Evolutionary conservation across 2,888 invertebrate genomes (phyloP).

Genomic region (Hermodice carunculata): DNA sequence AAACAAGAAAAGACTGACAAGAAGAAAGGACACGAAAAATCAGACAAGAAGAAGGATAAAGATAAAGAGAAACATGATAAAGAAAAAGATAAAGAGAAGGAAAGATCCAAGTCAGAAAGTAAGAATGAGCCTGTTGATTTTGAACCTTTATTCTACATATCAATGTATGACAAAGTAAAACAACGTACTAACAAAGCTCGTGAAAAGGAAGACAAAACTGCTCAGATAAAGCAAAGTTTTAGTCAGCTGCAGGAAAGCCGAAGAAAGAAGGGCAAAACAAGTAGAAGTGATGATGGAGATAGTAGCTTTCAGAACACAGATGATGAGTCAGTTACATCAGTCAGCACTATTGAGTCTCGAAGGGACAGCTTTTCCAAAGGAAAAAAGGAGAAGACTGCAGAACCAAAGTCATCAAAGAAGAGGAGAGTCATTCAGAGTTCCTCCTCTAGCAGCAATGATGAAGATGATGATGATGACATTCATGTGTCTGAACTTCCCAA

Average conservation of each 20-base stretch:
- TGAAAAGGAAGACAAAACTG: constrained; percentile 4
- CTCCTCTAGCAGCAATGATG: constrained; percentile 13
- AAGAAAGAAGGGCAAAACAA: not conserved
- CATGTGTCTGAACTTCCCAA: not conserved
- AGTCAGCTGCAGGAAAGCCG: constrained; percentile 12
- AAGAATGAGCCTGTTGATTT: not conserved
- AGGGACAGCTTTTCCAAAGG: no score
- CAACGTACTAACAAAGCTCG: constrained; percentile 49
- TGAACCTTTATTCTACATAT: constrained; percentile 78
- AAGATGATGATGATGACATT: constrained; percentile 21
- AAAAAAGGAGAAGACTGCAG: constrained; percentile 4
- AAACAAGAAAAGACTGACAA: not conserved
- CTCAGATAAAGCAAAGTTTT: constrained; percentile 47
- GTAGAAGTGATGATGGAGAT: not conserved
- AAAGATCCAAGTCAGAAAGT: not conserved
- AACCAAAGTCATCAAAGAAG: constrained; percentile 11
- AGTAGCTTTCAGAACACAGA: not conserved
- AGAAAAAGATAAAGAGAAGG: constrained; percentile 5
- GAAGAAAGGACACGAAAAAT: constrained; percentile 7
- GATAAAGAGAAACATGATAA: constrained; percentile 11
- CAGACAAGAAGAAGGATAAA: constrained; percentile 52
- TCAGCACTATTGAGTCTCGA: no score
- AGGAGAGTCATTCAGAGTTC: constrained; percentile 16
- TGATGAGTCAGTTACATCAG: no score
- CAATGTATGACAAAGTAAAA: constrained; percentile 91